phyloP scores from a whole-genome alignment of 2,797 vertebrate genomes.

The Vultur gryphus region DNA sequence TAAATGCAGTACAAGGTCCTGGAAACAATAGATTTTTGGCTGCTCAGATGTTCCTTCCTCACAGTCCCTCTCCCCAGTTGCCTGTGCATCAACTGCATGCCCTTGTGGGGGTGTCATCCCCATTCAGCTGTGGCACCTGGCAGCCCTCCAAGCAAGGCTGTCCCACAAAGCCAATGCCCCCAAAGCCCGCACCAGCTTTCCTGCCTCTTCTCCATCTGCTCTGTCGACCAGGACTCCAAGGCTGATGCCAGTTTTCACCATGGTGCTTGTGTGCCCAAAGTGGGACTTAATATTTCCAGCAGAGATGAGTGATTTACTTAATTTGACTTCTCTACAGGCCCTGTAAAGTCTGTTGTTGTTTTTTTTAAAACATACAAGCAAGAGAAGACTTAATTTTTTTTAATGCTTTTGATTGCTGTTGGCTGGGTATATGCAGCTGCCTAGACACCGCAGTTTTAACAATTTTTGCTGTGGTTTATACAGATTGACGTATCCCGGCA shows the following conservation, averaged over 20 bases:
- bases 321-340: neutral
- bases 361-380: neutral
- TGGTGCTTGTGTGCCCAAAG: neutral
- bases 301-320: neutral
- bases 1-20: neutral
- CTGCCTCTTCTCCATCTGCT: neutral
- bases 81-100: neutral
- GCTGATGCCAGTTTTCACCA: neutral
- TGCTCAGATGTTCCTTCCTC: neutral
- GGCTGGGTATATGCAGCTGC: neutral
- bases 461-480: slow-evolving; percentile 56
- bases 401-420: neutral
- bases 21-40: neutral
- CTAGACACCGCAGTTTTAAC: neutral
- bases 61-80: neutral
- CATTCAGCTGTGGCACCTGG: neutral
- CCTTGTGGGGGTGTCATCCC: rapidly evolving
- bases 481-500: slow-evolving; percentile 9
- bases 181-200: neutral
- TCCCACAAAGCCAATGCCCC: neutral
- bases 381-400: neutral
- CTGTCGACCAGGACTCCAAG: neutral
- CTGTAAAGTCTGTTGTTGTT: neutral
- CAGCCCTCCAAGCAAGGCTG: neutral
- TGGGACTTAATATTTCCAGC: neutral